Evolutionary conservation across 2,113 vertebrate species (phyloP), one percentile per base, ranked within the genome.

Genomic region (Antennarius striatus): DNA sequence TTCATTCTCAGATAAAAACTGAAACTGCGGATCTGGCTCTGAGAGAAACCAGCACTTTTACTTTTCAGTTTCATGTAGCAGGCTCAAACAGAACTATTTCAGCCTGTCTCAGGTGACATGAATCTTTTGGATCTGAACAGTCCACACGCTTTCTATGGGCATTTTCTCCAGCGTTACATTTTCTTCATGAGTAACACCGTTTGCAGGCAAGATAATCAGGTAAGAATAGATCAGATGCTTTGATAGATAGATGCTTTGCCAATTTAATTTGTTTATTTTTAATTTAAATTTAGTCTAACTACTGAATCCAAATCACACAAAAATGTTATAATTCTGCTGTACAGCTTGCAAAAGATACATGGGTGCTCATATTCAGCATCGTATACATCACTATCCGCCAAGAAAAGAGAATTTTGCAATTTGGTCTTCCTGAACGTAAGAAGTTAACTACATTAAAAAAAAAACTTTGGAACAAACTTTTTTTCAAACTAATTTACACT

Each of bases 101-200:
- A 67, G 81, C 77, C 76, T 52, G 81, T 74, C 83, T 87, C 83
- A 82, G 78, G 81, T 77, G 74, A 66, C 61, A 64, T 68, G 76
- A 85, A 74, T 70, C 70, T 54, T 62, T 50, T 7, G n/a, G 59
- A 68, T 65, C 55, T 56, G 47, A 77, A 58, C 49, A 62, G n/a
- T 63, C 63, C 54, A 50, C 53, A 57, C 63, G 30, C 30, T 43
- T 36, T 36, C 32, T 36, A 7, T 67, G 45, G 43, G 29, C 49
- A 28, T 71, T 77, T 57, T 59, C 66, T 77, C 52, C 65, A 22
- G 68, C 80, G 56, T 49, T 58, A 43, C 51, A 56, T 16, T 55
- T 61, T 42, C 40, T 51, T 79, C 30, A 55, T 52, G 36, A 72
- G 50, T 74, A 53, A 59, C 56, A 50, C 43, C 49, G 60, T 68